Evolutionary conservation across 2,888 invertebrate genomes (phyloP), one percentile per base, ranked within the genome.

Genomic region (Monochamus alternatus): DNA sequence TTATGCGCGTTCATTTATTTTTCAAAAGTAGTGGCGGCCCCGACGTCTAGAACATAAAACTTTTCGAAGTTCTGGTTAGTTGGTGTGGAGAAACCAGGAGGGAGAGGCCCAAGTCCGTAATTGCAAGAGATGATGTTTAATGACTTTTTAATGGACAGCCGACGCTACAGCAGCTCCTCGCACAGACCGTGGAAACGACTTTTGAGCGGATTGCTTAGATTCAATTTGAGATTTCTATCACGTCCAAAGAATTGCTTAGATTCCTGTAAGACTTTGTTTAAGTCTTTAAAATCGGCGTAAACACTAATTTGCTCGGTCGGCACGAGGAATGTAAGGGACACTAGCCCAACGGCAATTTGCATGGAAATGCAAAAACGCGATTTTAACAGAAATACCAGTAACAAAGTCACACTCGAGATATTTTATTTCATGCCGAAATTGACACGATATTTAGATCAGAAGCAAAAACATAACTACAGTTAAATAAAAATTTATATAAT

Each of bases 121-220:
- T 92, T 91, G 91, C 90, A 89, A 89, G 91, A 91, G 91, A 91
- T 91, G 91, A 91, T 91, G 91, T 92, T 92, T 92, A 92, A 92
- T 91, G 91, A 92, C 91, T 92, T 92, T 92, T 92, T 92, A 92
- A 92, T 92, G 91, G 91, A 90, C 88, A 88, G 82, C 89, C 84
- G 81, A 79, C 83, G 67, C 67, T 30, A 38, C 30, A 58, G 22
- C 44, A 68, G 55, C 47, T 62, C 22, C 76, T 51, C 22, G 43
- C 43, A 59, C 10, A 30, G 63, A 38, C 78, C 75, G 80, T 73
- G 81, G 82, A 82, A 82, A 80, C 79, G 76, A 80, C 81, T 81
- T 82, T 81, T 78, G 79, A 81, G 82, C 82, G 80, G 78, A 80
- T 81, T 79, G 78, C 74, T 79, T 78, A 77, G 78, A 81, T 80